Percentiles rank a stretch among this genome's conserved stretches.
Evolutionary conservation across 2,797 vertebrate species (phyloP).

Genomic region (Acestrorhynchus altus): DNA sequence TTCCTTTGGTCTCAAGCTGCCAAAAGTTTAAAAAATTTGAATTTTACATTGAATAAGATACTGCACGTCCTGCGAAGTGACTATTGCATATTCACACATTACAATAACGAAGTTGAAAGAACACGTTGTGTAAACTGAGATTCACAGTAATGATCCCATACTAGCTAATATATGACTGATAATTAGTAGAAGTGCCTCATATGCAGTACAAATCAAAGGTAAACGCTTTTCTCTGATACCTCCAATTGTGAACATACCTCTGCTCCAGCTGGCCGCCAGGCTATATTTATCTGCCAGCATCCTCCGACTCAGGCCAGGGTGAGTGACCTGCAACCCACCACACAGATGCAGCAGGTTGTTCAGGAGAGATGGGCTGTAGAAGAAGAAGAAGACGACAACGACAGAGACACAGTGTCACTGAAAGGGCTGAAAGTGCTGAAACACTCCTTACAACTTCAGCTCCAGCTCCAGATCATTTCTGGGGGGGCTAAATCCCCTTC

Average conservation of each 20-base stretch:
- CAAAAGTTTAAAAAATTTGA: too few relatives aligned
- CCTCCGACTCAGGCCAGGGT: constrained; percentile 78
- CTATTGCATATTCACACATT: neutral
- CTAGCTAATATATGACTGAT: too few relatives aligned
- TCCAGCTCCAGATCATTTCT: too few relatives aligned
- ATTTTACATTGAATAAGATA: too few relatives aligned
- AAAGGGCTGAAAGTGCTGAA: too few relatives aligned
- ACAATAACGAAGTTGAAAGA: too few relatives aligned
- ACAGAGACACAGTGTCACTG: too few relatives aligned
- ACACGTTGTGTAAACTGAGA: too few relatives aligned
- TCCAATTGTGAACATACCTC: constrained; percentile 76
- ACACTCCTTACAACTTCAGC: too few relatives aligned
- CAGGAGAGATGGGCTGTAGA: constrained; percentile 82
- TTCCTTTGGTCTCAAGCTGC: too few relatives aligned
- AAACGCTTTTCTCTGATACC: neutral
- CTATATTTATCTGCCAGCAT: constrained; percentile 81
- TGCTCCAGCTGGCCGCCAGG: constrained; percentile 81
- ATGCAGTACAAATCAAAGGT: neutral
- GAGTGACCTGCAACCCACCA: constrained; percentile 73
- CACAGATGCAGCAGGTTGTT: constrained; percentile 88
- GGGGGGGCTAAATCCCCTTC: too few relatives aligned
- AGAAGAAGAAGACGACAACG: constrained; percentile 15
- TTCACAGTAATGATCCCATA: too few relatives aligned
- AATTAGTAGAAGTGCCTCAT: neutral
- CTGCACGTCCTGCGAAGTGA: neutral